A percentile compares a stretch with the other conserved stretches of the same genome.
phyloP scores from a whole-genome alignment of 2,797 vertebrate genomes.

The Streptopelia turtur region DNA sequence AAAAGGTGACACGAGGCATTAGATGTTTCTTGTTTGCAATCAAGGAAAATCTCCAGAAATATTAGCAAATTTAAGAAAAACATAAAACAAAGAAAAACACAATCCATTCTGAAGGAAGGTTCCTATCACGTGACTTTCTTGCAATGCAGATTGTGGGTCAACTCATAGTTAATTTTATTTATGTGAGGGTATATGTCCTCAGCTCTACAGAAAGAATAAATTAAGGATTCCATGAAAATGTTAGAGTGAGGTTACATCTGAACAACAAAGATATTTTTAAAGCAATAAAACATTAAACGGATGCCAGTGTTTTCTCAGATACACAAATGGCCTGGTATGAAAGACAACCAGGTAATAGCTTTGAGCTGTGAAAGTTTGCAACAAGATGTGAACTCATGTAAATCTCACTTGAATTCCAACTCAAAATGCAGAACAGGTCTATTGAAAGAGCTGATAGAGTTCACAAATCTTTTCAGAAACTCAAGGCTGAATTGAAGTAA shows the following conservation, averaged over 20 bases:
- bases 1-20: not conserved
- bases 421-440: conserved; percentile 20
- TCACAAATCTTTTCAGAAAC: conserved; percentile 22
- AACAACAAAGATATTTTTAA: conserved; percentile 58
- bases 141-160: conserved; percentile 1
- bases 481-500: not conserved
- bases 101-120: not conserved
- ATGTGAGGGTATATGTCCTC: not conserved
- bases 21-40: not conserved
- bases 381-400: conserved; percentile 40
- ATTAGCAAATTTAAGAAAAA: not conserved
- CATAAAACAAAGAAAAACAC: not conserved
- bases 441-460: conserved; percentile 14
- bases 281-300: conserved; percentile 62
- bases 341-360: conserved; percentile 53
- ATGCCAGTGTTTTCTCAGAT: conserved; percentile 53
- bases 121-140: not conserved
- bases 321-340: conserved; percentile 46
- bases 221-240: conserved; percentile 22
- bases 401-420: conserved; percentile 48
- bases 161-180: not conserved
- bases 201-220: not conserved
- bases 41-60: not conserved
- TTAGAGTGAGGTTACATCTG: not conserved
- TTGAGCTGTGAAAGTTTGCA: conserved; percentile 42